Base-by-base conservation (phyloP, 2,113 vertebrate genomes). In the Lepisosteus osseus region DNA sequence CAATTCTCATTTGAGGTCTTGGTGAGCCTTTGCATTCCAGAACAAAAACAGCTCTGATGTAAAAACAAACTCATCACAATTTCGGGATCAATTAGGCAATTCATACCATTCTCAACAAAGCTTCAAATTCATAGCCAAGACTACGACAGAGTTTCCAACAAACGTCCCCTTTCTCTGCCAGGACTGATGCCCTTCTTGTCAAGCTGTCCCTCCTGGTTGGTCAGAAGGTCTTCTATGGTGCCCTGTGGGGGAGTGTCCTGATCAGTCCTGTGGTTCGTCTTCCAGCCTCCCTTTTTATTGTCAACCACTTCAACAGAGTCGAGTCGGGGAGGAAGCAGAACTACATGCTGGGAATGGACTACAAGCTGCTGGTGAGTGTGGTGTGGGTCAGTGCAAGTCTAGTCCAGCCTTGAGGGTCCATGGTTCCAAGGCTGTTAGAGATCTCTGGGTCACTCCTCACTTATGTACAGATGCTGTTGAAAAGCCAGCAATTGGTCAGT, bases 181-280 rank as follows among this genome's bases (percentile, higher is more conserved):
- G 96, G 73, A 98, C 97, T 0, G 97, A 99, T 5, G 78, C 90
- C 1, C 79, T 99, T 81, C 91, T 99, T 66, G 75, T 95, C 83
- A 93, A 88, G 80, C 84, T 99, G 68, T 95, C 96, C 0, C 69
- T 94, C 80, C 83, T 95, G 65, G 92, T 97, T 72, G 97, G 97
- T 45, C 93, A 92, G 78, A 94, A 95, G 77, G 90, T 94, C 9
- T 97, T 98, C 77, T 96, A 96, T 41, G 88, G 92, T 0, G 91
- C 94, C 0, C 90, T 99, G 1, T 99, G 97, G 97, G 96, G 95
- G 8, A 94, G 93, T 0, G 86, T 94, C 67, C 84, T 97, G 78
- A 86, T 91, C 70, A 96, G 91, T 71, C 93, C 95, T 0, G 83
- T 88, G 67, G 87, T 97, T 65, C 91, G 97, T 45, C 92, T 98